Evolutionary conservation across 2,113 vertebrate genomes (phyloP).

Genomic region (Pluvialis apricaria): DNA sequence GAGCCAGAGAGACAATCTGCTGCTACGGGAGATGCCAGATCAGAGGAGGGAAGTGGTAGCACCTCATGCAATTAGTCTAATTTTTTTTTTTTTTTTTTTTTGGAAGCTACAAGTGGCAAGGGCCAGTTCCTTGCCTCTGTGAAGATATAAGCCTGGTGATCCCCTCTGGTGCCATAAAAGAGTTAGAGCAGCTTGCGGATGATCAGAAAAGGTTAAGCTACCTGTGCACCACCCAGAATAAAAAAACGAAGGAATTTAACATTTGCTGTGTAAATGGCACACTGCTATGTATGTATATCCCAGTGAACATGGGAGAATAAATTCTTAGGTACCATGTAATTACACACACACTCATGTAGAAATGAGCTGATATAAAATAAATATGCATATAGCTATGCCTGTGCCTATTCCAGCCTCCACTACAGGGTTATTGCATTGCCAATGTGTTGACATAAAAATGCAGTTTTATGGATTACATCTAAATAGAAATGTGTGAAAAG

Average conservation of each 20-base stretch:
- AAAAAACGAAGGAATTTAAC: not conserved
- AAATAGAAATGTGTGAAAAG: constrained; percentile 37
- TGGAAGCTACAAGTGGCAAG: constrained; percentile 2
- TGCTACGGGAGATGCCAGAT: constrained; percentile 30
- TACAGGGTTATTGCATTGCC: not conserved
- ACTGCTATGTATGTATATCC: not conserved
- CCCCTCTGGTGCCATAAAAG: not conserved
- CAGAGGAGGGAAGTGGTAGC: not conserved
- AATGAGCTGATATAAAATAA: not conserved
- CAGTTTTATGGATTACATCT: constrained; percentile 45
- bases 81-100: not conserved
- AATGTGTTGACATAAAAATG: constrained; percentile 48
- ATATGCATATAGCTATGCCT: not conserved
- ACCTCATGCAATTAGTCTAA: not conserved
- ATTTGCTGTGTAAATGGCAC: not conserved
- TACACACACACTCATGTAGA: not conserved
- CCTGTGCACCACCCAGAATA: not conserved
- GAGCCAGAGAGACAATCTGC: constrained; percentile 54
- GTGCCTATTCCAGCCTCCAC: not conserved
- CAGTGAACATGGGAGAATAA: not conserved
- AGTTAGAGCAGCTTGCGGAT: not conserved
- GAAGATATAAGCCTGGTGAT: not conserved
- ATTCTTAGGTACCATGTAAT: not conserved
- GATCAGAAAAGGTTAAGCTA: not conserved
- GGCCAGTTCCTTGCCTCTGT: not conserved